Conservation (phyloP, 1,140 invertebrate genomes). For the Mylabris phalerata region DNA sequence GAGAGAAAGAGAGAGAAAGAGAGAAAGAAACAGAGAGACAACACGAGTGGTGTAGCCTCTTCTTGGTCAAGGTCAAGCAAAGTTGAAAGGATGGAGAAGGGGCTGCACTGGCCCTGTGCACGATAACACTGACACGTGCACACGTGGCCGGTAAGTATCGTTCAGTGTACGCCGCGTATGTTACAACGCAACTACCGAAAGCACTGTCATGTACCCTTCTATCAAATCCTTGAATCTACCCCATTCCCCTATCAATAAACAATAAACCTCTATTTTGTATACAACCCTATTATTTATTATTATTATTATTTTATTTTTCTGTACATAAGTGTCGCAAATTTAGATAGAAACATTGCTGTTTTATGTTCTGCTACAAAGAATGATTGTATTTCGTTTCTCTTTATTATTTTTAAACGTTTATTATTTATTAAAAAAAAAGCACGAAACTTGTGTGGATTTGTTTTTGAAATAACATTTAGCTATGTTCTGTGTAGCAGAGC, state of each 20-base stretch:
- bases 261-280: too few relatives aligned
- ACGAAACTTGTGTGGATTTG: too few relatives aligned
- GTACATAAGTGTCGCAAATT: constrained; percentile 5
- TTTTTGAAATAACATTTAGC: too few relatives aligned
- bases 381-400: too few relatives aligned
- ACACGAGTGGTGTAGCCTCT: constrained; percentile 12
- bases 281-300: too few relatives aligned
- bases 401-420: too few relatives aligned
- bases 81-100: constrained; percentile 6
- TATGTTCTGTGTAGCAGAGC: too few relatives aligned
- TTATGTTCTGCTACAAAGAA: too few relatives aligned
- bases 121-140: constrained; percentile 15
- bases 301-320: constrained; percentile 9
- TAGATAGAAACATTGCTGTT: too few relatives aligned
- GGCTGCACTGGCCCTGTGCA: constrained; percentile 23
- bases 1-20: too few relatives aligned
- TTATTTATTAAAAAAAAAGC: too few relatives aligned
- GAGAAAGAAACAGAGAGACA: not conserved
- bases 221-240: not conserved
- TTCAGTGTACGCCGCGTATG: constrained; percentile 31
- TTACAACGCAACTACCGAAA: constrained; percentile 36
- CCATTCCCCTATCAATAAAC: not conserved
- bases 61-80: not conserved
- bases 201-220: constrained; percentile 33
- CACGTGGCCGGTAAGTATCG: constrained; percentile 24